Evolutionary conservation across 2,888 invertebrate species (phyloP), one percentile per base, ranked within the genome.

Genomic region (Coleophora deauratella): DNA sequence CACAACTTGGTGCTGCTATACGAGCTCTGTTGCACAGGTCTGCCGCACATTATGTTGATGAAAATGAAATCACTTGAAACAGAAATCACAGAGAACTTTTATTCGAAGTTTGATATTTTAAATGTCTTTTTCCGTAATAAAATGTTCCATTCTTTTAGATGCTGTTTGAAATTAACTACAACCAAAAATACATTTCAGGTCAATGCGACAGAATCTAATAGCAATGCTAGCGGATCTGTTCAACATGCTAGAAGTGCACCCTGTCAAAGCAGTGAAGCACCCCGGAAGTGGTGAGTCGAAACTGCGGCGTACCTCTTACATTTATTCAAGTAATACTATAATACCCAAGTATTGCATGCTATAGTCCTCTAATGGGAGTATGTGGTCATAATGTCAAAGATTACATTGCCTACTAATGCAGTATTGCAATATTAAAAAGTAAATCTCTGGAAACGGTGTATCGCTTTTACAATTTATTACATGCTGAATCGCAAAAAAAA

Each of bases 201-300:
- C 96, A 51, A 94, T 97, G 94, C 92, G 93, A 72, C 92, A 93
- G 69, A 97, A 97, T 82, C 86, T 98, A 71, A 89, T 96, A 59
- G 95, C 95, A 43, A 93, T 98, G 86, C 87, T 98, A 56, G 96
- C 97, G 44, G 98, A 98, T 79, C 89, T 98, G 62, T 98, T 97
- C 82, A 96, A 95, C 78, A 89, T 95, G 62, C 88, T 97, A 71
- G 98, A 98, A 87, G 94, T 98, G 50, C 94, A 96, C 77, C 96
- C 96, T 13, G 94, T 93, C 33, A 93, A 93, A 72, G 94, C 94
- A 65, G 95, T 96, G 49, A 91, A 93, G 63, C 91, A 93, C 73
- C 94, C 94, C 3, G 93, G 92, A 51, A 91, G 90, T 74, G 80
- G 82, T 81, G 60, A 81, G 85, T 82, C 52, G 46, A 15, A 30